Evolutionary conservation across 1,140 invertebrate species (phyloP), one percentile per base, ranked within the genome.

Genomic region (Diorhabda carinulata): DNA sequence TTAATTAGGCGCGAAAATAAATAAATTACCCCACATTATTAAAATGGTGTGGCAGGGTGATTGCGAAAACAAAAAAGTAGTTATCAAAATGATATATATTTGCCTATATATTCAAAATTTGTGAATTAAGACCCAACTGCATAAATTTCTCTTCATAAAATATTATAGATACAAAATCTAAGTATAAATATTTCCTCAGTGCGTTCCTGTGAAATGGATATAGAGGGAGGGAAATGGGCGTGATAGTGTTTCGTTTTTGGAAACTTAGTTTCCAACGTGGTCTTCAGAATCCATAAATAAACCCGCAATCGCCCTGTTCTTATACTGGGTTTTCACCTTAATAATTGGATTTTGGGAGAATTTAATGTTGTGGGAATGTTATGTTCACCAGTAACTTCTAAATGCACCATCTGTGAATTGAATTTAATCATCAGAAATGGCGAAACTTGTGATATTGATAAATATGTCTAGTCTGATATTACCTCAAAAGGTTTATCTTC

Each of bases 211-310:
- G n/a, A 2, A 52, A 52, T 52, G 47, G 6, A 52, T 8, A 52
- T n/a, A 52, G 47, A 52, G 0, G 3, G 6, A 52, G n/a, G 47
- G 47, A n/a, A 52, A 52, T 6, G 47, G 47, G 47, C n/a, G 6
- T n/a, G 47, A 52, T 25, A 4, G 47, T 52, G 47, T 52, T 52
- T 52, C n/a, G 47, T n/a, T 8, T 2, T 52, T 6, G 47, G 47
- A 52, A 52, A 52, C 47, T 52, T 25, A 52, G 47, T 52, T 52
- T 52, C 47, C 47, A n/a, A n/a, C 6, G 6, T 52, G 47, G 47
- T 52, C 47, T 52, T 52, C 47, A n/a, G n/a, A 52, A 52, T 52
- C 47, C 47, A 52, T 52, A 52, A 52, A 52, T 52, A 52, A 52
- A n/a, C 47, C 47, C n/a, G n/a, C 47, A 52, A 52, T 6, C n/a